Evolutionary conservation across 2,888 invertebrate species (phyloP), one percentile per base, ranked within the genome.

Genomic region (Ichneumoninae sp.): DNA sequence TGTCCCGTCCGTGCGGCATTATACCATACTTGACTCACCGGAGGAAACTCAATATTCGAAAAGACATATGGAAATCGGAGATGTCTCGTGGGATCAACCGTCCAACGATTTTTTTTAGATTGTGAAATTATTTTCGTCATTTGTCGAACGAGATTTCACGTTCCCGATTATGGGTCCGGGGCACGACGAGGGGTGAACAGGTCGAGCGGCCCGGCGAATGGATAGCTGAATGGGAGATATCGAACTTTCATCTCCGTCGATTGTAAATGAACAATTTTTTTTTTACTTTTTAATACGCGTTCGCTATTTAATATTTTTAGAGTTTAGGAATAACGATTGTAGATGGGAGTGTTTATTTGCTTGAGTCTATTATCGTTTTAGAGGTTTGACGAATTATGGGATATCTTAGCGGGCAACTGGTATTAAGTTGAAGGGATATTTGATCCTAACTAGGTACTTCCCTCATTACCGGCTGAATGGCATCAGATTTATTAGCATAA

Each of bases 41-140:
- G 71, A 16, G 22, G 50, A 62, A 33, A 62, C 50, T 80, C 36
- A 79, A 50, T 71, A 70, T 79, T 75, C 50, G 10, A 26, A 30
- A 69, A 65, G 66, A 71, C 44, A 71, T 76, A 82, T 82, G 78
- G 74, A 79, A 82, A 82, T 82, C 54, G 47, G 66, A 68, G 78
- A 74, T 62, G 69, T 78, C 74, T 52, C 78, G 74, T 60, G 68
- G 16, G 36, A 33, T 40, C 60, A 74, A 40, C 62, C n/a, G 50
- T 66, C 26, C 60, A 54, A 26, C 75, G 75, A 70, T 57, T 81
- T 57, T 62, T 78, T 68, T 74, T 68, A 60, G 68, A 74, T 71
- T 68, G 78, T 82, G 74, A 78, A 74, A 74, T 30, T 74, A 52
- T 62, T 69, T 79, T 62, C 52, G 69, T 78, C 78, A 69, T 79